Evolutionary conservation across 1,140 invertebrate species (phyloP), one percentile per base, ranked within the genome.

Genomic region (Drosophila jambulina): DNA sequence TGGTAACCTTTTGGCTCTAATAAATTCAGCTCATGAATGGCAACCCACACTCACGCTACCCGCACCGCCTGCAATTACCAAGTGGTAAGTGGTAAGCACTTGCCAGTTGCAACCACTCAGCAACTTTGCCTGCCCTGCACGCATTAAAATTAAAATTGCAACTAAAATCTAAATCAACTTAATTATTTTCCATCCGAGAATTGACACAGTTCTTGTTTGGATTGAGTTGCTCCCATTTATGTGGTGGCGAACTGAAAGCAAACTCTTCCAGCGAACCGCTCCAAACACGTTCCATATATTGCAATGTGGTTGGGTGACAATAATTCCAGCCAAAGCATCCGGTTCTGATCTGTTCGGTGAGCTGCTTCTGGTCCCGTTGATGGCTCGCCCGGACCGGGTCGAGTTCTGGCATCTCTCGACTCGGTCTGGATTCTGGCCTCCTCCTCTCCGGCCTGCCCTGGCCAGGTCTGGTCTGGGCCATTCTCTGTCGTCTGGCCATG

Each of bases 1-100:
- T 27, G 32, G 54, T 59, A 58, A 40, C 45, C 38, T 58, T 65
- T 64, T 34, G 71, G 10, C 58, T 77, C 64, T 71, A 86, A 86
- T 71, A 85, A 82, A 82, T 82, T 71, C 82, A 71, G 49, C 78
- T 86, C 78, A 82, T 83, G 81, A 77, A 63, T 58, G 58, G 62
- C 69, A 69, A 27, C 42, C 38, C 43, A 45, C 27, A 45, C 21
- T 15, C 43, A 45, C 13, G 12, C 19, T 56, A 49, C 43, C 36
- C 51, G 53, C 38, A 64, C 69, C 74, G 63, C 75, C 46, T 58
- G 76, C 81, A 83, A 83, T 76, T 71, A 83, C 61, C 78, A 80
- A 78, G 71, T 56, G 49, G 70, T 49, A 59, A 49, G 36, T 58
- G 65, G 43, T n/a, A 49, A 40, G 49, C 69, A 48, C 69, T 71